These are phyloP conservation scores for Andrena praecox DNA, from an alignment of 2,888 invertebrate genomes.

Conservation along the genomic window DNA sequence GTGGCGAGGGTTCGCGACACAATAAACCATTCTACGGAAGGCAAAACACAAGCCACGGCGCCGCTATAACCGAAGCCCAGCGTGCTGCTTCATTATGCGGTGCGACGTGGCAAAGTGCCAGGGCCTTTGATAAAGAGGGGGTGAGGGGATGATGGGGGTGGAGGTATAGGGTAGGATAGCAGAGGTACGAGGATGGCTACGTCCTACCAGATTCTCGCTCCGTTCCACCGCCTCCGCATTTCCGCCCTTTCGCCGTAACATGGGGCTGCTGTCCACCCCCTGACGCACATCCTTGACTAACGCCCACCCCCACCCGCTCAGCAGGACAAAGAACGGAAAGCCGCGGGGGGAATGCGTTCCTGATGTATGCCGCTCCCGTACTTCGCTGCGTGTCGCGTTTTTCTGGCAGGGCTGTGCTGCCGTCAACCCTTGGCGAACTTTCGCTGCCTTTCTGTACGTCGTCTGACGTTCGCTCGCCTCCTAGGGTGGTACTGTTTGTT, in stretches of 20 bases:
- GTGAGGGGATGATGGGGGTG: no score
- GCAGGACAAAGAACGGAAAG: constrained; percentile 29
- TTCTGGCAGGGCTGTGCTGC: background rate
- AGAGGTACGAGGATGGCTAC: constrained; percentile 54
- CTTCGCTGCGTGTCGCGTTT: background rate
- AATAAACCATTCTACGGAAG: constrained; percentile 82
- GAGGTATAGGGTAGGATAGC: no score
- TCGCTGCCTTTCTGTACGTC: background rate
- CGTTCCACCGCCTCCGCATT: constrained; percentile 53
- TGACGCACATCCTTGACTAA: constrained; percentile 52
- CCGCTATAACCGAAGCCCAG: constrained; percentile 79
- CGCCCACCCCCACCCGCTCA: background rate
- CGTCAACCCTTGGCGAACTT: background rate
- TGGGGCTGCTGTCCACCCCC: constrained; percentile 55
- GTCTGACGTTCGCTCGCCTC: no score
- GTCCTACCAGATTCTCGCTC: constrained; percentile 64
- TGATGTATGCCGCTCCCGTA: constrained; percentile 2
- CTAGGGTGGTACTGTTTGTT: no score
- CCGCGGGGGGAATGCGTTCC: constrained; percentile 7
- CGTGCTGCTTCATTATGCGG: constrained; percentile 83
- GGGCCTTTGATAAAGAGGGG: constrained; percentile 73
- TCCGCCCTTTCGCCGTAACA: constrained; percentile 69
- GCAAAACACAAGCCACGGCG: constrained; percentile 78
- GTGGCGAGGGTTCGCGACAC: constrained; percentile 78
- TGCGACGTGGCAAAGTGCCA: constrained; percentile 83